Evolutionary conservation across 2,888 invertebrate species (phyloP), one percentile per base, ranked within the genome.

Genomic region (Fabriciana adippe): DNA sequence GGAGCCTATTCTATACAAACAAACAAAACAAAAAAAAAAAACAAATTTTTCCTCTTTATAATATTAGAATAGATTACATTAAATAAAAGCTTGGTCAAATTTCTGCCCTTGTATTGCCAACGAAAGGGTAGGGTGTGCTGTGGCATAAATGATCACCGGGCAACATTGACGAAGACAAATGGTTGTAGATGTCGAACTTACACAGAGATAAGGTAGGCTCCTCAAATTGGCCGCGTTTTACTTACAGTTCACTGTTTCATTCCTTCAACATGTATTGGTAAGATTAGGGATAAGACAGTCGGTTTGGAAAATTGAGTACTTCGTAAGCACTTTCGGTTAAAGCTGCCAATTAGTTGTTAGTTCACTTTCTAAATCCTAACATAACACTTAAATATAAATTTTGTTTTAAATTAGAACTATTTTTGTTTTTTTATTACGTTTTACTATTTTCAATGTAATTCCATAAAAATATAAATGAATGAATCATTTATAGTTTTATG

Each of bases 111-210:
- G 72, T 79, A 60, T 83, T 76, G 70, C 54, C 76, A 80, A 59
- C 76, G 80, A 90, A 92, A 91, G 90, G 90, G 91, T 90, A 88
- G 90, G 92, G 92, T 93, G 93, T 93, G 93, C 92, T 92, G 88
- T 87, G 86, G 93, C 93, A 93, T 93, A 93, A 93, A 93, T 92
- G 92, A 93, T 93, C 92, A 90, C 91, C 88, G 87, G 87, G 87
- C 86, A 86, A 85, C 87, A 83, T 85, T 92, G 93, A 93, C 93
- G 93, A 93, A 93, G 93, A 93, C 91, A 93, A 93, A 93, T 91
- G 93, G 90, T 86, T 80, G 77, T 78, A 84, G 83, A 88, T 88
- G 91, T 90, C 92, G 92, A 93, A 93, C 90, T 92, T 87, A 88
- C 86, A 88, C 85, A 84, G 80, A 90, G 92, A 92, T 92, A 92